Evolutionary conservation across 2,113 vertebrate species (phyloP).

Genomic region (Eurypyga helias): DNA sequence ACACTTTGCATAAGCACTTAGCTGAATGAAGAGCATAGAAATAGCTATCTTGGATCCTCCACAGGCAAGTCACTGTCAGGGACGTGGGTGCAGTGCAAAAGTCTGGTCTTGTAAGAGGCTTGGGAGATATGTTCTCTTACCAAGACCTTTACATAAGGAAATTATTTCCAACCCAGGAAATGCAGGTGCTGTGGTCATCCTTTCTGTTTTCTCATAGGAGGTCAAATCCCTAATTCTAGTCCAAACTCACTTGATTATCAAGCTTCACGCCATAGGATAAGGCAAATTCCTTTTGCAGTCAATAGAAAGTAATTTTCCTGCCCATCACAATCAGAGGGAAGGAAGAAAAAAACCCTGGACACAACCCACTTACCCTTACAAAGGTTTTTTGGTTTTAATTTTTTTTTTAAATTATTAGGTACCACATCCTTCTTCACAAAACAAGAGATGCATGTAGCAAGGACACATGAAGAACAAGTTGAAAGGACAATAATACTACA

Average conservation of each 20-base stretch:
- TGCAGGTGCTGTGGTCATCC: background rate
- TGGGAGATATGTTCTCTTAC: background rate
- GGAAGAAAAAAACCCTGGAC: too few species aligned
- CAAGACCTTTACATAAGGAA: background rate
- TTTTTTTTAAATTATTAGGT: background rate
- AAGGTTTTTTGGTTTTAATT: background rate
- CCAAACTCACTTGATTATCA: background rate
- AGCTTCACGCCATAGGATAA: background rate
- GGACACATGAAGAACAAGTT: background rate
- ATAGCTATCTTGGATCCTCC: background rate
- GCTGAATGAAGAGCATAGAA: background rate
- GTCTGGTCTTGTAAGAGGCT: background rate
- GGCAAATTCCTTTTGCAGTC: background rate
- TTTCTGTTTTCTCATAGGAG: background rate
- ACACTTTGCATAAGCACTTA: background rate
- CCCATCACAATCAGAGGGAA: background rate
- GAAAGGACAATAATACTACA: background rate
- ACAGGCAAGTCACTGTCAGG: background rate
- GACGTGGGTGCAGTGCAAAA: background rate
- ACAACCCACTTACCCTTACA: background rate
- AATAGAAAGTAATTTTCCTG: background rate
- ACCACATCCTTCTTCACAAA: background rate
- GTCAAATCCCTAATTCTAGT: background rate
- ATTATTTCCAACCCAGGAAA: background rate
- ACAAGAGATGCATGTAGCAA: background rate